phyloP scores from a whole-genome alignment of 1,140 invertebrate genomes.

The Yoshiicerus persimilis region DNA sequence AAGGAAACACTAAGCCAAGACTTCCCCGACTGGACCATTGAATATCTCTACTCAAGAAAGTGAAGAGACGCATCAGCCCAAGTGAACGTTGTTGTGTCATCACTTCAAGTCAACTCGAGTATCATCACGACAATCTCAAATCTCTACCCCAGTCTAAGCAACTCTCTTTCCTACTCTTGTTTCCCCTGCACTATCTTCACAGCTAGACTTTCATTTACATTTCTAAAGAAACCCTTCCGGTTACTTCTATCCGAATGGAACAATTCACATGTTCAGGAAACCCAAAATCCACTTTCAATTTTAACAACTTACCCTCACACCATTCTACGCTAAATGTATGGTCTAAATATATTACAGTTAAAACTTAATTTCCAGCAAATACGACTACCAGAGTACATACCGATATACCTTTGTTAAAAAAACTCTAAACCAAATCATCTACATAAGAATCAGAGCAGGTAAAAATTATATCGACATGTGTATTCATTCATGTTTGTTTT shows the following conservation, averaged over 20 bases:
- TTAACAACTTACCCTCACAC: background rate
- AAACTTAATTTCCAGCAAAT: too few relatives aligned
- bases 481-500: too few relatives aligned
- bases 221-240: background rate
- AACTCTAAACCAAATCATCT: too few relatives aligned
- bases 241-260: background rate
- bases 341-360: too few relatives aligned
- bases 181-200: background rate
- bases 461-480: too few relatives aligned
- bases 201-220: background rate
- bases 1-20: background rate
- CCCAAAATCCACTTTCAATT: background rate
- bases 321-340: too few relatives aligned
- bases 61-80: background rate
- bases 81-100: constrained; percentile 20
- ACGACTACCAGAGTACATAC: background rate
- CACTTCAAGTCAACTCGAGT: constrained; percentile 19
- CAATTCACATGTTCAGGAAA: background rate
- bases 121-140: constrained; percentile 2
- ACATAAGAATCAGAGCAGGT: too few relatives aligned
- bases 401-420: background rate
- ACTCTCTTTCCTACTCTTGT: background rate
- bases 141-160: background rate
- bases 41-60: constrained; percentile 8
- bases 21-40: constrained; percentile 6